Evolutionary conservation across 2,888 invertebrate genomes (phyloP).

Genomic region (Monopis laevigella): DNA sequence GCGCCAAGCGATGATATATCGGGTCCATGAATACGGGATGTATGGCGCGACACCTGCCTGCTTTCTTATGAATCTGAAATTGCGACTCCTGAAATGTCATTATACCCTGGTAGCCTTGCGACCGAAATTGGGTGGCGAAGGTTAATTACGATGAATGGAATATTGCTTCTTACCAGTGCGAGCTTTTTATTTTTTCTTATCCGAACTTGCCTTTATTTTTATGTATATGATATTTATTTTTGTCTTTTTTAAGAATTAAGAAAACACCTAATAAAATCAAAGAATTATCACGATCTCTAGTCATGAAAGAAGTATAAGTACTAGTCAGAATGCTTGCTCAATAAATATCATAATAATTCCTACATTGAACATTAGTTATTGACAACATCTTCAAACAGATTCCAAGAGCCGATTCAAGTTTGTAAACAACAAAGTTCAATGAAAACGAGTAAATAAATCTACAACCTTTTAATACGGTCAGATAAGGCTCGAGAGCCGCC

Average conservation of each 20-base stretch:
- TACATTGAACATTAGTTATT: too few species aligned
- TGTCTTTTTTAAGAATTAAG: background rate
- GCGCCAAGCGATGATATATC: slow-evolving; percentile 49
- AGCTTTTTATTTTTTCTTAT: background rate
- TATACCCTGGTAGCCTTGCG: slow-evolving; percentile 28
- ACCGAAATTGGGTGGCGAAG: slow-evolving; percentile 1
- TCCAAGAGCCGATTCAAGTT: too few species aligned
- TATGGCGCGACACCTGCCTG: slow-evolving; percentile 50
- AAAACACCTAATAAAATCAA: background rate
- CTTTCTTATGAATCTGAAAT: slow-evolving; percentile 57
- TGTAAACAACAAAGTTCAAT: too few species aligned
- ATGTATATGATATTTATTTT: background rate
- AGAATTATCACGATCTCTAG: too few species aligned
- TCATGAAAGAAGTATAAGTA: too few species aligned
- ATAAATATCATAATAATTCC: too few species aligned
- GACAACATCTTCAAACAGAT: too few species aligned
- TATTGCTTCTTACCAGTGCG: too few species aligned
- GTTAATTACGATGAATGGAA: background rate
- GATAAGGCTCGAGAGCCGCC: slow-evolving; percentile 28
- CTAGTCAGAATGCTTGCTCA: too few species aligned
- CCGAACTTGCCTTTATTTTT: background rate
- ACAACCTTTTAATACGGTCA: too few species aligned
- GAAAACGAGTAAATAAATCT: too few species aligned
- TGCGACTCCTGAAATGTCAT: slow-evolving; percentile 42
- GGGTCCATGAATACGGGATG: slow-evolving; percentile 62